These are phyloP conservation scores for Ennomos quercinarius DNA, from an alignment of 2,888 invertebrate species.

Conservation along the genomic window DNA sequence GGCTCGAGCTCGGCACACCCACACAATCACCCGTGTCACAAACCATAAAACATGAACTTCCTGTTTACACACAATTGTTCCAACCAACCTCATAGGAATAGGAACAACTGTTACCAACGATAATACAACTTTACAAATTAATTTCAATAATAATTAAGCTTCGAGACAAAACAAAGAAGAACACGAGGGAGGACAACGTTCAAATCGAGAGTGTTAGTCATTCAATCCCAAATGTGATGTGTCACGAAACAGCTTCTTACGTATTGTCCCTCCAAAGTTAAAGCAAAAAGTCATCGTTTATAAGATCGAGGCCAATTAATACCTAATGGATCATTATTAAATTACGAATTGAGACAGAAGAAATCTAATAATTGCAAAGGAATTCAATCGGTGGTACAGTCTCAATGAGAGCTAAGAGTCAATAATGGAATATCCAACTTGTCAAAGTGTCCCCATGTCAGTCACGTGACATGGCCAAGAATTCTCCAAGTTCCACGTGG, in stretches of 20 bases:
- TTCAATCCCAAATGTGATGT: constrained; percentile 22
- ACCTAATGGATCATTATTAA: constrained; percentile 4
- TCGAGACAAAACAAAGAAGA: constrained; percentile 23
- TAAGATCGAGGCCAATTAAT: not conserved
- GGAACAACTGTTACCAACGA: constrained; percentile 15
- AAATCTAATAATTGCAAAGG: constrained; percentile 23
- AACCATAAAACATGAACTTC: constrained; percentile 60
- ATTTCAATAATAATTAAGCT: constrained; percentile 18
- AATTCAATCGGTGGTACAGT: constrained; percentile 4
- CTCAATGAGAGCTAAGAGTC: constrained; percentile 23
- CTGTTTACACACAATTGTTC: constrained; percentile 64
- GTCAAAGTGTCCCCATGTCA: constrained; percentile 48
- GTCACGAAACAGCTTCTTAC: constrained; percentile 47
- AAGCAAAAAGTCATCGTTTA: constrained; percentile 6
- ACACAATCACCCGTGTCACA: constrained; percentile 66
- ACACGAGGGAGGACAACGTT: constrained; percentile 9
- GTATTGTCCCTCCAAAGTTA: constrained; percentile 40
- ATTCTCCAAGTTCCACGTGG: constrained; percentile 58
- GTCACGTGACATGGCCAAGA: constrained; percentile 45
- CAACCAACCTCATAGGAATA: constrained; percentile 50
- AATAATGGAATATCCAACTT: constrained; percentile 46
- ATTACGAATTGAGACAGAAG: constrained; percentile 2
- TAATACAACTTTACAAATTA: constrained; percentile 30
- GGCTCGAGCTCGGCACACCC: constrained; percentile 65
- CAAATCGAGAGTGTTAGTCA: constrained; percentile 20